Evolutionary conservation across 2,797 vertebrate species (phyloP), one percentile per base, ranked within the genome.

Genomic region (Phylloscopus collybita): DNA sequence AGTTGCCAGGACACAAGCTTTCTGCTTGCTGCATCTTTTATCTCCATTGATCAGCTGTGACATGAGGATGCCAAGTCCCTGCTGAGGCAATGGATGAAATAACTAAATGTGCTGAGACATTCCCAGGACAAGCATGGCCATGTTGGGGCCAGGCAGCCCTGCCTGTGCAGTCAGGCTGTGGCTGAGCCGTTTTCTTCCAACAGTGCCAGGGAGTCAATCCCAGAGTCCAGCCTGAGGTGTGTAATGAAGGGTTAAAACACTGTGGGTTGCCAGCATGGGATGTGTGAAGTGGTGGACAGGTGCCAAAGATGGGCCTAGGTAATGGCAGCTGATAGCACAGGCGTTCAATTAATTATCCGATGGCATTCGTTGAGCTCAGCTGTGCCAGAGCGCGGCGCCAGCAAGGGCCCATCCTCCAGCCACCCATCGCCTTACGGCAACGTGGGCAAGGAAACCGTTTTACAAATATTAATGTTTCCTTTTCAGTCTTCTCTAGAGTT

Each of bases 311-410:
- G 92, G 67, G 93, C 90, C 94, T 94, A 96, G 95, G 95, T 96
- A 96, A 93, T 95, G 93, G 95, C 94, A 97, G 95, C 88, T 93
- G 96, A 95, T 94, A 81, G 90, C 94, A 88, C 94, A 93, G 94
- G 90, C 90, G 56, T 85, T 89, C 96, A 93, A 87, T 95, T 96
- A 96, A 95, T 96, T 95, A 93, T 93, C 90, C 81, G 91, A 82
- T 72, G 83, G 95, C 96, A 96, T 95, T 97, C 86, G 92, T 91
- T 62, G 90, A 88, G 94, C 95, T 97, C 96, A 97, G 96, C 94
- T 97, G 95, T 88, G 95, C 94, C 5, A 2, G 72, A 64, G 44
- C 7, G 0, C 26, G 88, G 74, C 0, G 23, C 94, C 94, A 95
- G 70, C 83, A 69, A 91, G 21, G 76, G 76, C 94, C 88, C 90